Conservation (phyloP, 2,113 vertebrate species). For the Heloderma charlesbogerti region DNA sequence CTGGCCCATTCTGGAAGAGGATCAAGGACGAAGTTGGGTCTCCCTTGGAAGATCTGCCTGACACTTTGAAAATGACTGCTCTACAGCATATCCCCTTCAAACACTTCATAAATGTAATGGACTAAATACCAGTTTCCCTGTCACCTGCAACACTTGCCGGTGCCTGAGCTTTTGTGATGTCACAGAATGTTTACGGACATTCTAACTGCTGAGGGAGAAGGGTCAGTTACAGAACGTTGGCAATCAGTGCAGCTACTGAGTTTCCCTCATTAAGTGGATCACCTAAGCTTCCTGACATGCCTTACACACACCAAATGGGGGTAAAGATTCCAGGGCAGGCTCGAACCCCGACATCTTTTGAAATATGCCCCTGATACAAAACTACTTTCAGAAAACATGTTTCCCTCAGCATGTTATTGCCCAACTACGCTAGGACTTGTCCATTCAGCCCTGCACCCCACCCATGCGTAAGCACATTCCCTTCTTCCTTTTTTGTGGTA, state of each 20-base stretch:
- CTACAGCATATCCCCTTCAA: neutral
- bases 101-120: neutral
- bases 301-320: neutral
- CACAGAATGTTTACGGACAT: slow-evolving; percentile 1
- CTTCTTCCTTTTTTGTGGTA: neutral
- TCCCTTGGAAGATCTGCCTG: neutral
- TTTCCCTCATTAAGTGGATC: too few relatives aligned
- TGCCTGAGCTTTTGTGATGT: neutral
- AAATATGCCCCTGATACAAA: neutral
- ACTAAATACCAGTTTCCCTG: neutral
- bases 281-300: neutral
- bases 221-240: too few relatives aligned
- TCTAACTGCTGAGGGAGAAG: neutral
- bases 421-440: neutral
- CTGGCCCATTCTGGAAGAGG: neutral
- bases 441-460: neutral
- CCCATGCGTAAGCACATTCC: neutral
- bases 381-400: neutral
- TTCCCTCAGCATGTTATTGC: neutral
- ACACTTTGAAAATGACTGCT: neutral
- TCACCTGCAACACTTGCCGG: neutral
- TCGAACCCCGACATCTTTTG: neutral
- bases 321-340: neutral
- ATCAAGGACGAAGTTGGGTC: neutral
- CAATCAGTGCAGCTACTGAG: too few relatives aligned